phyloP scores from a whole-genome alignment of 2,888 invertebrate species.

The Plagodis dolabraria region DNA sequence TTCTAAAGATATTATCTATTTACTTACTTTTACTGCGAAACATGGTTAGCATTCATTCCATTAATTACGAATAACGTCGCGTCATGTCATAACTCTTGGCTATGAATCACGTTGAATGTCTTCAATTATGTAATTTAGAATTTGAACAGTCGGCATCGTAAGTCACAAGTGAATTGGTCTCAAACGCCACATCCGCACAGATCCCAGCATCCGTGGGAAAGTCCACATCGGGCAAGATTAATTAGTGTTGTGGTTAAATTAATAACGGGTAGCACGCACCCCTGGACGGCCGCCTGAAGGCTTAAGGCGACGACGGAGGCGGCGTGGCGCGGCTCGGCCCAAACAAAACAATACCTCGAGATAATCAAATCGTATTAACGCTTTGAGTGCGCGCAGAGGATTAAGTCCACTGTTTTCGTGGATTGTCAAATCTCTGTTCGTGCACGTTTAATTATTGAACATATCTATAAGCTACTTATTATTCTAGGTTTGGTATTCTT shows the following conservation, averaged over 20 bases:
- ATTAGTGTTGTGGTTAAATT: slow-evolving; percentile 79
- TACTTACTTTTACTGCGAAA: no score
- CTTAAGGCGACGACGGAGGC: slow-evolving; percentile 3
- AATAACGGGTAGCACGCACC: slow-evolving; percentile 73
- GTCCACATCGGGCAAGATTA: slow-evolving; percentile 76
- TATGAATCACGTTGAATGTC: slow-evolving; percentile 16
- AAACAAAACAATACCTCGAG: slow-evolving; percentile 49
- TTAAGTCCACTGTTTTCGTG: slow-evolving; percentile 39
- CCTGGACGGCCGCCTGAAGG: slow-evolving; percentile 46
- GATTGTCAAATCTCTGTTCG: slow-evolving; percentile 29
- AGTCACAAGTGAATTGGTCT: slow-evolving; percentile 40
- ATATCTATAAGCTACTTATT: slow-evolving; percentile 8
- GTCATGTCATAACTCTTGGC: slow-evolving; percentile 11
- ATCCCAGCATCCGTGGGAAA: slow-evolving; percentile 63
- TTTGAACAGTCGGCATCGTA: slow-evolving; percentile 21
- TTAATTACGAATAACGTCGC: slow-evolving; percentile 18
- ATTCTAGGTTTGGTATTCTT: no score
- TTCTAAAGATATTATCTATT: no score
- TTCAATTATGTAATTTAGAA: slow-evolving; percentile 27
- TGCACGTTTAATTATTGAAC: slow-evolving; percentile 17
- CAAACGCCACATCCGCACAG: slow-evolving; percentile 45
- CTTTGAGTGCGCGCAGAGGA: slow-evolving; percentile 47
- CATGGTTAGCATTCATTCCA: slow-evolving; percentile 4
- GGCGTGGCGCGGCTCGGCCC: slow-evolving; percentile 25
- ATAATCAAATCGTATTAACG: slow-evolving; percentile 60